These are phyloP conservation scores for Conistra vaccinii DNA, from an alignment of 2,888 invertebrate species.

Conservation along the genomic window DNA sequence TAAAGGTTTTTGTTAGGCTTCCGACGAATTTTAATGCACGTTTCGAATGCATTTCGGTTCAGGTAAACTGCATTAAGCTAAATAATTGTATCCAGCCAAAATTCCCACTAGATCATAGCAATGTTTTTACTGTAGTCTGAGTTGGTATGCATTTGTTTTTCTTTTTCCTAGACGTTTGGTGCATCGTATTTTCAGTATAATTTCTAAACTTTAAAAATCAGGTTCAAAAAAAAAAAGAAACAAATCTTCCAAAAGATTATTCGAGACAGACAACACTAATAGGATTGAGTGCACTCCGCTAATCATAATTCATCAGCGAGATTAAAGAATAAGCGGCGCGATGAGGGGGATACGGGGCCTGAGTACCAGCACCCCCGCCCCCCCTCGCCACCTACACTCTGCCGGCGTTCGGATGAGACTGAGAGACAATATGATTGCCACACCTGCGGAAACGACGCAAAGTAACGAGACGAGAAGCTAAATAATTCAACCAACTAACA, in stretches of 20 bases:
- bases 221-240: conserved; percentile 64
- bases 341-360: conserved; percentile 72
- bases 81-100: conserved; percentile 72
- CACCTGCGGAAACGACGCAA: conserved; percentile 89
- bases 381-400: conserved; percentile 47
- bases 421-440: conserved; percentile 89
- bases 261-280: conserved; percentile 84
- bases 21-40: conserved; percentile 85
- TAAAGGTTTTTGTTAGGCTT: conserved; percentile 87
- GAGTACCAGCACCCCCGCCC: conserved; percentile 46
- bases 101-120: conserved; percentile 54
- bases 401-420: conserved; percentile 73
- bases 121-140: conserved; percentile 3
- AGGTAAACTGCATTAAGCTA: conserved; percentile 74
- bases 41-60: conserved; percentile 81
- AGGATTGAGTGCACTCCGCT: conserved; percentile 90
- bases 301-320: conserved; percentile 91
- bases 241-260: conserved; percentile 78
- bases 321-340: conserved; percentile 89
- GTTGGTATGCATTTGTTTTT: neutral
- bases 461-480: conserved; percentile 89
- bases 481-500: conserved; percentile 87
- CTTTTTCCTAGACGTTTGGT: neutral
- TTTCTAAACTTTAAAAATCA: conserved; percentile 23
- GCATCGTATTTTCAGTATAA: neutral